Conservation (phyloP, 2,888 invertebrate species). For the Drosophila emarginata region DNA sequence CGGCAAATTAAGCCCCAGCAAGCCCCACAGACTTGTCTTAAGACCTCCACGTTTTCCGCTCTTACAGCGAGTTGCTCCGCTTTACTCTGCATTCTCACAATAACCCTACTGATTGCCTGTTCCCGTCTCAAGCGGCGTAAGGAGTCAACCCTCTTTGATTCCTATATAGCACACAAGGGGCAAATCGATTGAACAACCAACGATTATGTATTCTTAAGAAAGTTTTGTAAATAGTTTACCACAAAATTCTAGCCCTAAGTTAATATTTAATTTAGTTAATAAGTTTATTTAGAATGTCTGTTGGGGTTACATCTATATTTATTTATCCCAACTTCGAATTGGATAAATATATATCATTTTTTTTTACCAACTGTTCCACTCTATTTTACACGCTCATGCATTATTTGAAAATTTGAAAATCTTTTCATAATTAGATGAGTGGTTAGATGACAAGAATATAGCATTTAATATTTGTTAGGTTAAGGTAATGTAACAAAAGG, state of each 20-base stretch:
- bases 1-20: constrained; percentile 43
- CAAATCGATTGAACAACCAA: constrained; percentile 83
- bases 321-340: not conserved
- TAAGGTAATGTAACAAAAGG: no score
- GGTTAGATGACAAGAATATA: no score
- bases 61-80: constrained; percentile 87
- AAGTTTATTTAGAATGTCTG: constrained; percentile 27
- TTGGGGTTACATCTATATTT: not conserved
- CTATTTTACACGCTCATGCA: no score
- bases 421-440: no score
- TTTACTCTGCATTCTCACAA: constrained; percentile 88
- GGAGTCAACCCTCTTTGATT: constrained; percentile 82
- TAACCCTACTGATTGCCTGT: constrained; percentile 89
- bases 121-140: constrained; percentile 87
- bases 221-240: constrained; percentile 66
- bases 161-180: constrained; percentile 87
- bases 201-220: constrained; percentile 23
- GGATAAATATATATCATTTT: not conserved
- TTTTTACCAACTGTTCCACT: not conserved
- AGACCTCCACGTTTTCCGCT: constrained; percentile 86
- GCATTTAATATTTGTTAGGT: no score
- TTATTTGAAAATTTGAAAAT: no score
- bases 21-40: constrained; percentile 85
- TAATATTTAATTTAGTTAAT: not conserved
- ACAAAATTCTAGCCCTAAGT: constrained; percentile 51